Conservation (phyloP, 2,888 invertebrate species). For the Phragmatobia fuliginosa region DNA sequence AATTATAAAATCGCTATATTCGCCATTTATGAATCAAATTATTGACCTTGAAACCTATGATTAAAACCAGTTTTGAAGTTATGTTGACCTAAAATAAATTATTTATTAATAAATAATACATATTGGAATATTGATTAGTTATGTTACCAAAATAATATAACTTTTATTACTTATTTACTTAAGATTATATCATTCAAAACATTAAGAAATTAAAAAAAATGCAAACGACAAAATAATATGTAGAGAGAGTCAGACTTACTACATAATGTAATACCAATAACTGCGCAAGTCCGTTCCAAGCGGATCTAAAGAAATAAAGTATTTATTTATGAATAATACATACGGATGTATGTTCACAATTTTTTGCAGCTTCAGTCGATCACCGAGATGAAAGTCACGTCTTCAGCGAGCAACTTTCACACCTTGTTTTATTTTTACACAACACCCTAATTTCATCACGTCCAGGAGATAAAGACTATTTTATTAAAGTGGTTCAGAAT, state of each 20-base stretch:
- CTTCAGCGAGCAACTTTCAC: slow-evolving; percentile 53
- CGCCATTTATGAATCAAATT: background rate
- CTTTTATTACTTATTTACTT: too few relatives aligned
- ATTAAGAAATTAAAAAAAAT: background rate
- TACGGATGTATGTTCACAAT: background rate
- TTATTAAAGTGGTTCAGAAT: slow-evolving; percentile 48
- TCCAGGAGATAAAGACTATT: slow-evolving; percentile 55
- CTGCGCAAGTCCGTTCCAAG: background rate
- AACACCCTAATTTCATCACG: slow-evolving; percentile 55
- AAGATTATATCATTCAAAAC: too few relatives aligned
- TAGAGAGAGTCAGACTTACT: background rate
- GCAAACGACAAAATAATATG: background rate
- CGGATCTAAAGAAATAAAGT: background rate
- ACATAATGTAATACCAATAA: background rate
- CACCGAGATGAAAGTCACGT: slow-evolving; percentile 55
- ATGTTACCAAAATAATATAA: too few relatives aligned
- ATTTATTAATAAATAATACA: background rate
- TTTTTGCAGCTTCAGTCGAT: slow-evolving; percentile 22
- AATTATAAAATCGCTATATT: too few relatives aligned
- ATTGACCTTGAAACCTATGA: background rate
- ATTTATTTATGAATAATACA: background rate
- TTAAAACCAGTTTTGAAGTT: background rate
- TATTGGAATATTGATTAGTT: background rate
- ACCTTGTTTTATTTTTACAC: slow-evolving; percentile 47
- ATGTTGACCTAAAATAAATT: background rate